Evolutionary conservation across 2,113 vertebrate species (phyloP).

Genomic region (human (Homo sapiens)): GRCh38 chr1:77296501-77297000

Average conservation of each 20-base stretch:
- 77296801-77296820: too few relatives aligned
- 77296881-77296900: too few relatives aligned
- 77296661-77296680: background rate
- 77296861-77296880: too few relatives aligned
- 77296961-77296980: too few relatives aligned
- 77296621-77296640: background rate
- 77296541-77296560: background rate
- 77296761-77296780: background rate
- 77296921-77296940: too few relatives aligned
- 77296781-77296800: background rate
- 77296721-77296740: constrained; percentile 1
- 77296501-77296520: background rate
- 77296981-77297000: too few relatives aligned
- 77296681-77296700: background rate
- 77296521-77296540: background rate
- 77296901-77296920: too few relatives aligned
- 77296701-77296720: background rate
- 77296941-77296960: too few relatives aligned
- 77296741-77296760: background rate
- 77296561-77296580: background rate
- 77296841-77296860: too few relatives aligned
- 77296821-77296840: too few relatives aligned
- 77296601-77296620: constrained; percentile 22
- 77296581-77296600: constrained; percentile 5
- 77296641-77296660: background rate